These are phyloP conservation scores for Drosophila mauritiana DNA, from an alignment of 1,140 invertebrate genomes.

Conservation along the genomic window DNA sequence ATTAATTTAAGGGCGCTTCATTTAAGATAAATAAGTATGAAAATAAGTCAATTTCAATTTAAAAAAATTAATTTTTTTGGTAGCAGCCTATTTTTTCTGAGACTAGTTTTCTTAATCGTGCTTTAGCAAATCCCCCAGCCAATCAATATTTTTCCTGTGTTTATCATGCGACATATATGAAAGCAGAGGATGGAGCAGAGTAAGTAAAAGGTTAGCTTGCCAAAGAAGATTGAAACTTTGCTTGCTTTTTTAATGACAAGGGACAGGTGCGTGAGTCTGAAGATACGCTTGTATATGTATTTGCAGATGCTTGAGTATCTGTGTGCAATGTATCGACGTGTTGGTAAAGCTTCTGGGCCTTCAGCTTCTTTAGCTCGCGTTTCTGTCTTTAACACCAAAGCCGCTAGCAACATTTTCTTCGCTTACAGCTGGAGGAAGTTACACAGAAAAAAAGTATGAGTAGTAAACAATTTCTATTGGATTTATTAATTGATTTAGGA, in stretches of 20 bases:
- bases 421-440: conserved; percentile 25
- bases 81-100: no score
- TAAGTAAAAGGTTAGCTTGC: conserved; percentile 32
- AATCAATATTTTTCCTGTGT: neutral
- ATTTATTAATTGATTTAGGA: neutral
- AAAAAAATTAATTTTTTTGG: no score
- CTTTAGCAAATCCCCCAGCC: no score
- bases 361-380: conserved; percentile 12
- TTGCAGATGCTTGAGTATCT: conserved; percentile 10
- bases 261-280: conserved; percentile 39
- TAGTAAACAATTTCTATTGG: no score
- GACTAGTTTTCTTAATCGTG: no score
- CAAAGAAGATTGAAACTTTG: conserved; percentile 36
- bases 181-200: neutral
- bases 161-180: neutral
- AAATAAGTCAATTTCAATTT: no score
- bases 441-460: neutral
- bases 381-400: conserved; percentile 14
- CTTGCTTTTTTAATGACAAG: conserved; percentile 46
- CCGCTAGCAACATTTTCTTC: conserved; percentile 11
- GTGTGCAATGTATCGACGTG: neutral
- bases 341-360: conserved; percentile 17
- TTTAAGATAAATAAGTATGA: no score
- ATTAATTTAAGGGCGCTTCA: no score
- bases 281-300: neutral